Conservation (phyloP, 2,888 invertebrate species). For the Graphium colonna region DNA sequence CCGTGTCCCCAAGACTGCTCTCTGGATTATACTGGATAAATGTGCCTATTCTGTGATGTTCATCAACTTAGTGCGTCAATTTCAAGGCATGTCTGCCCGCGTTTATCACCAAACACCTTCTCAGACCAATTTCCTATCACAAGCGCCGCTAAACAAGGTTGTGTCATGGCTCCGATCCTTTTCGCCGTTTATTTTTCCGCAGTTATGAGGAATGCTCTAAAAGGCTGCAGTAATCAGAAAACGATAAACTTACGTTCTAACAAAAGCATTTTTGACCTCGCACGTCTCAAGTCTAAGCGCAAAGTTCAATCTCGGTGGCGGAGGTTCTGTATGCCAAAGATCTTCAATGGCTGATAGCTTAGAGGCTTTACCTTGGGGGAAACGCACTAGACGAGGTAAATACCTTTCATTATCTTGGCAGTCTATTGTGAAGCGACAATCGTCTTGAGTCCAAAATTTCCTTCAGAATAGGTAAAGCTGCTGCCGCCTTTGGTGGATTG, state of each 20-base stretch:
- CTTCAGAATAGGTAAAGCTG: too few relatives aligned
- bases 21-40: conserved; percentile 2
- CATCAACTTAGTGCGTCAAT: neutral
- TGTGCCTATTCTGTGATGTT: conserved; percentile 3
- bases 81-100: conserved; percentile 10
- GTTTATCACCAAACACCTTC: conserved; percentile 14
- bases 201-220: conserved; percentile 17
- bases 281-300: conserved; percentile 7
- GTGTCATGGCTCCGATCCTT: conserved; percentile 23
- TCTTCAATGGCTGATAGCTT: too few relatives aligned
- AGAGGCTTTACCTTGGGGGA: too few relatives aligned
- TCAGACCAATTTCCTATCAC: neutral
- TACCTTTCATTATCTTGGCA: too few relatives aligned
- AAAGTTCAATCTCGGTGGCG: neutral
- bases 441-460: too few relatives aligned
- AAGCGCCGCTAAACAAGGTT: conserved; percentile 21
- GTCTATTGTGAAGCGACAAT: too few relatives aligned
- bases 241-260: conserved; percentile 14
- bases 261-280: conserved; percentile 13
- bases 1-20: neutral
- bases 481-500: too few relatives aligned
- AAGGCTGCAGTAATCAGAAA: conserved; percentile 1
- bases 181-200: conserved; percentile 25
- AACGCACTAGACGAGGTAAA: too few relatives aligned
- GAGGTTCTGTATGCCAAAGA: neutral